Base-by-base conservation (phyloP, 2,113 vertebrate species). In the Argyrosomus japonicus region DNA sequence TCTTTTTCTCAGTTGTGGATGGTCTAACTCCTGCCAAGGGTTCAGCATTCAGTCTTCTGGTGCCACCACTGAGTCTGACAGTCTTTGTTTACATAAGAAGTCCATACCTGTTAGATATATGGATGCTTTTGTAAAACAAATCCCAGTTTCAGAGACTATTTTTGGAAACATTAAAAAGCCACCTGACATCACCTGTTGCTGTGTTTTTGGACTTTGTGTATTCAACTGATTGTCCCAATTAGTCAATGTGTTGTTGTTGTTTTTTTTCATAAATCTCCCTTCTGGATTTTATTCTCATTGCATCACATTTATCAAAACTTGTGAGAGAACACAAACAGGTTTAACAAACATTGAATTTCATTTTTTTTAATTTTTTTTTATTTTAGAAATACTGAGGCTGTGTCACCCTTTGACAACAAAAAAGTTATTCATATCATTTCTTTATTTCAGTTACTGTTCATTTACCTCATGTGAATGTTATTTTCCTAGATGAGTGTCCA, bases 161-260 rank as follows among this genome's bases (percentile, higher is more conserved):
- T 94, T 94, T 94, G 86, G 91, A 92, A 92, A 92, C 91, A 94
- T 93, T 92, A 94, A 94, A 94, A 90, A 88, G 85, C 87, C 87
- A 88, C 81, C 88, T 93, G 91, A 91, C 92, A 91, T 93, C 79
- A 89, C 53, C 82, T 85, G 62, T 81, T 15, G 77, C 25, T 64
- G n/a, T 83, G 53, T 68, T 83, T 56, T 80, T 67, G 14, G 9
- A 10, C 4, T 84, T 56, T 58, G 8, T 62, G 36, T 63, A 21
- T 80, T 48, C n/a, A 50, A 1, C 6, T 40, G 8, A 51, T 58
- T 84, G 1, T 68, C 5, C 25, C 29, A 0, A 43, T 48, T 19
- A 53, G 7, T 19, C 9, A n/a, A 25, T 7, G n/a, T 56, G 15
- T 27, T 12, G 36, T 40, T 40, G 58, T 45, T 14, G 47, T 71